A percentile compares a stretch with the other conserved stretches of the same genome.
phyloP scores from a whole-genome alignment of 2,113 vertebrate genomes.

The Aviceda subcristata region DNA sequence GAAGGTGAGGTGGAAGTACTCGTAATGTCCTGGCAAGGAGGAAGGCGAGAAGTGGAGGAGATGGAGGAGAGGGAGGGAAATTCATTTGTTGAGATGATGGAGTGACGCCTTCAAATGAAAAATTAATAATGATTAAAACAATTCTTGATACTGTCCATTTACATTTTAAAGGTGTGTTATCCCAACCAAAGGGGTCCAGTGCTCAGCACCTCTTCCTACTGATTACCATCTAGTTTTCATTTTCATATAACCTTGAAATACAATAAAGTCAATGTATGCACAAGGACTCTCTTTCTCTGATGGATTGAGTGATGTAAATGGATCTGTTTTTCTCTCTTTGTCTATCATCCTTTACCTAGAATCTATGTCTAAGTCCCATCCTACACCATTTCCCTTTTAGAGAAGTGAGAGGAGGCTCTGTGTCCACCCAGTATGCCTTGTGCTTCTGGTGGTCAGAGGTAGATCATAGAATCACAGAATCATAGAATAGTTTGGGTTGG shows the following conservation, averaged over 20 bases:
- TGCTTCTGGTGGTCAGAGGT: background rate
- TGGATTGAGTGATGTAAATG: background rate
- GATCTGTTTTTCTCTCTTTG: background rate
- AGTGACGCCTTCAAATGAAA: constrained; percentile 50
- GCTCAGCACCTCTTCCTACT: constrained; percentile 26
- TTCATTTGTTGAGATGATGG: constrained; percentile 45
- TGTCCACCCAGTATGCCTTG: background rate
- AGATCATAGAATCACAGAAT: background rate
- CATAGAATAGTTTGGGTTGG: background rate
- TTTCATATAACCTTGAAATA: constrained; percentile 68
- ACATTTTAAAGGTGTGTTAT: constrained; percentile 47
- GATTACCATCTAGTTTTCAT: constrained; percentile 40
- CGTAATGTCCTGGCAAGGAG: background rate
- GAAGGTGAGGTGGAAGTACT: background rate
- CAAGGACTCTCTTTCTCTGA: constrained; percentile 5
- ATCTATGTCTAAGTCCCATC: background rate
- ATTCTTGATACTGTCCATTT: constrained; percentile 43
- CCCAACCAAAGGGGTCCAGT: background rate
- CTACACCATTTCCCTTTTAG: background rate
- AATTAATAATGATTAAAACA: constrained; percentile 63
- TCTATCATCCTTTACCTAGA: background rate
- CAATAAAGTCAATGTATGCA: constrained; percentile 59
- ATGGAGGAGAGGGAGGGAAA: background rate
- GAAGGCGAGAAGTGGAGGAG: background rate
- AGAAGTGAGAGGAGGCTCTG: background rate